A percentile compares a stretch with the other conserved stretches of the same genome.
Conservation (phyloP, 2,888 invertebrate genomes). For the Tiphia femorata region DNA sequence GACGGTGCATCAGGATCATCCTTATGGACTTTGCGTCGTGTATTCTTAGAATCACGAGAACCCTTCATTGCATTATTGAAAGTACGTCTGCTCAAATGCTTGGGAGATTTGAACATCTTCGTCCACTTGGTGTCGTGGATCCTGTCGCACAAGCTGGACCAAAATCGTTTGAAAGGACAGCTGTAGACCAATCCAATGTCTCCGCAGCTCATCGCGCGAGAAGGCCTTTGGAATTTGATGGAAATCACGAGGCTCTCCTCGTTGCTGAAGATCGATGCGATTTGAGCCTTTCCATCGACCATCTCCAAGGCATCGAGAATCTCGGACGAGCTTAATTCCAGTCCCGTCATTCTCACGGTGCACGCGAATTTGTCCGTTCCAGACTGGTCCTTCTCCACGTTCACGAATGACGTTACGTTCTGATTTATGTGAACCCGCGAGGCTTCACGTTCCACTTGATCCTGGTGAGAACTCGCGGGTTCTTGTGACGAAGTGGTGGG, state of each 20-base stretch:
- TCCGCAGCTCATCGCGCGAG: neutral
- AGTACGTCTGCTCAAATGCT: neutral
- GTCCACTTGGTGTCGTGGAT: neutral
- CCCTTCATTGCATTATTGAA: too few species aligned
- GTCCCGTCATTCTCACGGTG: slow-evolving; percentile 14
- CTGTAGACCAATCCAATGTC: neutral
- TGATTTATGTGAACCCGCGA: too few species aligned
- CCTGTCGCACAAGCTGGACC: neutral
- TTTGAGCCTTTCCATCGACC: neutral
- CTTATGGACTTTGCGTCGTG: too few species aligned
- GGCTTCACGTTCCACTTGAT: too few species aligned
- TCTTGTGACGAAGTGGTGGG: too few species aligned
- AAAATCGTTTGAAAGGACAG: neutral
- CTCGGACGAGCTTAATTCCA: slow-evolving; percentile 13
- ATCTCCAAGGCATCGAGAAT: slow-evolving; percentile 12
- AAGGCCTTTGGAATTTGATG: slow-evolving; percentile 17
- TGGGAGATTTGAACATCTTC: neutral
- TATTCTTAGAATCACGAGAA: too few species aligned
- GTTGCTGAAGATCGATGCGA: slow-evolving; percentile 10
- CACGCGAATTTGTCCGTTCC: slow-evolving; percentile 12
- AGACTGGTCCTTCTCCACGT: neutral
- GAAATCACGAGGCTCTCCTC: slow-evolving; percentile 16
- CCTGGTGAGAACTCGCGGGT: too few species aligned
- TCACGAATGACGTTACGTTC: slow-evolving; percentile 8
- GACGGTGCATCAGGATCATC: too few species aligned